These are phyloP conservation scores for Mactromeris polynyma DNA, from an alignment of 2,888 invertebrate species.

Conservation along the genomic window DNA sequence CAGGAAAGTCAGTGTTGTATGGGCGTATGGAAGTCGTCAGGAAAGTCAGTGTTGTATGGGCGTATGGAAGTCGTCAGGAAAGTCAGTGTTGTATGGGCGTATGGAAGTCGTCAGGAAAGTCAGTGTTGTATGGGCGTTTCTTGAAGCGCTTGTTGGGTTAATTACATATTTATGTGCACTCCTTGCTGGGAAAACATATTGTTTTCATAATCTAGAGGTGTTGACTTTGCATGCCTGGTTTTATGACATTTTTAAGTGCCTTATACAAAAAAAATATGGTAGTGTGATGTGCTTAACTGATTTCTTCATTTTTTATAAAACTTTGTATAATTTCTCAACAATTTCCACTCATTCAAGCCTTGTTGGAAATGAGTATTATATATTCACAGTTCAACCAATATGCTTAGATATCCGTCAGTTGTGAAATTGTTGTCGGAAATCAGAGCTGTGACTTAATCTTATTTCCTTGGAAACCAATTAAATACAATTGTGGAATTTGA, in stretches of 20 bases:
- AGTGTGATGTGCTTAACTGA: neutral
- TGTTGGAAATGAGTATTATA: neutral
- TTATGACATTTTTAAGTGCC: neutral
- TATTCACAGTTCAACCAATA: neutral
- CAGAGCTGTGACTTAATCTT: neutral
- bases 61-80: no score
- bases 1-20: no score
- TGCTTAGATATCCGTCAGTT: neutral
- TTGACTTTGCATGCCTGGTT: neutral
- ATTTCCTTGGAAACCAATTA: neutral
- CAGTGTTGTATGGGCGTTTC: no score
- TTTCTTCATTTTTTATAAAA: neutral
- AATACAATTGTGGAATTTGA: neutral
- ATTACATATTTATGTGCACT: conserved; percentile 5
- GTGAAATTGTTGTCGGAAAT: neutral
- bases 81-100: no score
- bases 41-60: no score
- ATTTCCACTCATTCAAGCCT: no score
- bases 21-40: no score
- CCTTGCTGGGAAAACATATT: neutral
- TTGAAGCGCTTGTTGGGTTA: neutral
- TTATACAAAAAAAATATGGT: neutral
- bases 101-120: neutral
- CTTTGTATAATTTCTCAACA: neutral
- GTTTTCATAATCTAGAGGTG: neutral